phyloP scores from a whole-genome alignment of 2,888 invertebrate genomes.

The Lapara coniferarum region DNA sequence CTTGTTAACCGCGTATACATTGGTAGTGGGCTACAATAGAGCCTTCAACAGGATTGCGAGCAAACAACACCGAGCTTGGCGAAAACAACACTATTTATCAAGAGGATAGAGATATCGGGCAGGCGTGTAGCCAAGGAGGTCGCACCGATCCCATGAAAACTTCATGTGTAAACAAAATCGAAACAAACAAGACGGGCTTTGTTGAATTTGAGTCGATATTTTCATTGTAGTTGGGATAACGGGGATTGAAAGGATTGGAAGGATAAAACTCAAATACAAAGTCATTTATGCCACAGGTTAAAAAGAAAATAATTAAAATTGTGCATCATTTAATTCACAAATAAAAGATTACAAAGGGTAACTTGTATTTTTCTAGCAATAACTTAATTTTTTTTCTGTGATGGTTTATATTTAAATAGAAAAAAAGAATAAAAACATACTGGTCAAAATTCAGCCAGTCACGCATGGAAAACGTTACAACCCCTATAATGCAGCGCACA shows the following conservation, averaged over 20 bases:
- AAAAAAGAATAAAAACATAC: no score
- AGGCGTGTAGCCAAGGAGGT: constrained; percentile 26
- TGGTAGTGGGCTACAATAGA: constrained; percentile 39
- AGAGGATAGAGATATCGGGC: constrained; percentile 68
- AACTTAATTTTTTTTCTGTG: no score
- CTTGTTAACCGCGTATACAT: constrained; percentile 42
- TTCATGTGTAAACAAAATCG: constrained; percentile 22
- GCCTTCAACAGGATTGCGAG: constrained; percentile 50
- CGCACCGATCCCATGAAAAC: constrained; percentile 9
- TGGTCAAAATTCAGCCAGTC: not conserved
- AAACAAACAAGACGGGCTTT: constrained; percentile 8
- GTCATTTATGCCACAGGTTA: no score
- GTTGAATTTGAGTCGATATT: constrained; percentile 15
- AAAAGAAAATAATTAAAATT: no score
- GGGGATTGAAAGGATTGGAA: not conserved
- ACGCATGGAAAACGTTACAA: not conserved
- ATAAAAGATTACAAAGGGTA: no score
- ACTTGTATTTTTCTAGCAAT: no score
- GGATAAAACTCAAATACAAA: no score
- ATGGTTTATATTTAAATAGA: no score
- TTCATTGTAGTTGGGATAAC: not conserved
- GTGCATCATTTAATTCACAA: no score
- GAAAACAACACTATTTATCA: constrained; percentile 83
- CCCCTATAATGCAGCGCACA: not conserved
- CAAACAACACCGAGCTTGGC: constrained; percentile 71